Evolutionary conservation across 2,113 vertebrate species (phyloP), one percentile per base, ranked within the genome.

Genomic region (Phyllostomus discolor): DNA sequence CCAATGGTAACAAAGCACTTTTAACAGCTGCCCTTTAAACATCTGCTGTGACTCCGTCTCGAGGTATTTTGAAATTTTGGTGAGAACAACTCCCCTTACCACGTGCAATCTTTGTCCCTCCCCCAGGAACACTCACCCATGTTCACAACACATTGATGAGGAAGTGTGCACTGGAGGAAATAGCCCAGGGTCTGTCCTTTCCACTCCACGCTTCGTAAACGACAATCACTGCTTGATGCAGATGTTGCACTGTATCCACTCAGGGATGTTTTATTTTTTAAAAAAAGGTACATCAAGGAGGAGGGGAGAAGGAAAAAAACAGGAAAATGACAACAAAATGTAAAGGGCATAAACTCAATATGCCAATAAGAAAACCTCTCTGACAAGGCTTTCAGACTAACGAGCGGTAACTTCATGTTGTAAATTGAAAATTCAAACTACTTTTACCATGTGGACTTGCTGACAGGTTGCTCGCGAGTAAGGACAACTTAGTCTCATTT

Each of bases 371-470:
- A 92, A 70, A 93, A 97, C 98, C 88, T 87, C 98, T 99, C 99
- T 99, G 99, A 99, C 99, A 99, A 99, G 99, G 99, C 99, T 99
- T 99, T 99, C 98, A 97, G 97, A 94, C 96, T 98, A 98, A 95
- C 94, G 88, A 97, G 96, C 97, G 83, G 88, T 98, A 98, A 91
- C 94, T 97, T 94, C 41, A 76, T 24, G 96, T 83, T 98, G 96
- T 90, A 96, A 98, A 97, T 92, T 98, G 98, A 98, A 62, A 28
- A 98, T 98, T 99, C 26, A 28, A 62, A 62, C 28, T 98, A 98
- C 98, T 98, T 98, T 98, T 98, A 97, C 84, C 75, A 16, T 96
- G 97, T 97, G 91, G 73, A 94, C 66, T 95, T 95, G 57, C 48
- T 90, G 81, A 96, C 94, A 92, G 78, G 84, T 97, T 46, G 94